phyloP scores from a whole-genome alignment of 2,113 vertebrate species.

The Myrmecophaga tridactyla region DNA sequence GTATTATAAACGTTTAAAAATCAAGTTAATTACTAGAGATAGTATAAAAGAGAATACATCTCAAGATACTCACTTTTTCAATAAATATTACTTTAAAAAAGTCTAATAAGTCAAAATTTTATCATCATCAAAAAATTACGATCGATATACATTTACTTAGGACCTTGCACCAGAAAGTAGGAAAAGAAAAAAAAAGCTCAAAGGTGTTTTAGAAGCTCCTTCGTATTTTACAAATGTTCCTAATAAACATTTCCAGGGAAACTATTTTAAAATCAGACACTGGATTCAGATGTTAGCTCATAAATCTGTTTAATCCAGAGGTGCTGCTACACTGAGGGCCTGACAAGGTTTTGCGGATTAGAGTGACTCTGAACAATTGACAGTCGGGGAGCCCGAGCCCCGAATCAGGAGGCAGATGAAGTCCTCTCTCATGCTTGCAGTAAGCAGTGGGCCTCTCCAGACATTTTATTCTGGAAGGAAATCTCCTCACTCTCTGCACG shows the following conservation, averaged over 20 bases:
- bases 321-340: not conserved
- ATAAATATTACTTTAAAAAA: fast-evolving
- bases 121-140: not conserved
- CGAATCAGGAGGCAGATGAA: no score
- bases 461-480: no score
- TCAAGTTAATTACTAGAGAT: not conserved
- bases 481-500: fast-evolving
- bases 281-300: not conserved
- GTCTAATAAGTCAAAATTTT: not conserved
- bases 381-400: no score
- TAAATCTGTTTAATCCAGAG: not conserved
- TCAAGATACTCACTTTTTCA: not conserved
- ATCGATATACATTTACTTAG: not conserved
- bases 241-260: not conserved
- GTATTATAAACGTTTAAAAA: not conserved
- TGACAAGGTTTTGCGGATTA: not conserved
- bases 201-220: no score
- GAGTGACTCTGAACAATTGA: no score
- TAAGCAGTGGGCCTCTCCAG: no score
- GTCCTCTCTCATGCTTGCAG: no score
- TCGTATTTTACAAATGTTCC: not conserved
- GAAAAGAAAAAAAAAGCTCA: not conserved
- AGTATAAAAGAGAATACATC: not conserved
- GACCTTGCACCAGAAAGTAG: not conserved
- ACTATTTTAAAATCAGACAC: not conserved